Percentiles rank a stretch among this genome's conserved stretches.
These are phyloP conservation scores for Gambelia wislizenii DNA, from an alignment of 2,797 vertebrate species.

Conservation along the genomic window DNA sequence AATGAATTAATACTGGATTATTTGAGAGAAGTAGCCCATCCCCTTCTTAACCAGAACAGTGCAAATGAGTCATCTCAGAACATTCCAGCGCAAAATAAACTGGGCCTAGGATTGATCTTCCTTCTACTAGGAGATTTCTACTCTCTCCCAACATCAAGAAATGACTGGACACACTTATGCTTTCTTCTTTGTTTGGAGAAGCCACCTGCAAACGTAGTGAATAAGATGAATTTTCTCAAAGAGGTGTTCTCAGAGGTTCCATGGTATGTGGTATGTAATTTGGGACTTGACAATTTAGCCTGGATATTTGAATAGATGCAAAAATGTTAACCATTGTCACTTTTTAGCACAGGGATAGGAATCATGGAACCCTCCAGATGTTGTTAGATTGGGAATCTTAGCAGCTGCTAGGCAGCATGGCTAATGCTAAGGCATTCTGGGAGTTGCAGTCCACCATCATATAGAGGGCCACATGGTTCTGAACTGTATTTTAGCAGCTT, in stretches of 20 bases:
- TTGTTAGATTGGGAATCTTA: too few relatives aligned
- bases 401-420: too few relatives aligned
- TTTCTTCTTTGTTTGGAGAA: constrained; percentile 75
- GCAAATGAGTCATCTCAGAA: neutral
- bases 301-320: neutral
- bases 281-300: neutral
- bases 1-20: constrained; percentile 75
- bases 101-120: constrained; percentile 81
- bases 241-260: neutral
- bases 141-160: accelerated
- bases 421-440: too few relatives aligned
- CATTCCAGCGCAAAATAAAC: constrained; percentile 66
- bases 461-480: too few relatives aligned
- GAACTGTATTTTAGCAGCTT: neutral
- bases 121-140: neutral
- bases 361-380: too few relatives aligned
- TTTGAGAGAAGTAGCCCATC: constrained; percentile 60
- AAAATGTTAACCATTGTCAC: neutral
- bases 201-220: constrained; percentile 22
- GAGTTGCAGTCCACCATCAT: too few relatives aligned
- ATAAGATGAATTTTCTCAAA: constrained; percentile 71
- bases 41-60: constrained; percentile 58
- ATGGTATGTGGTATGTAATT: constrained; percentile 4
- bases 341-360: neutral
- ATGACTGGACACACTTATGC: constrained; percentile 72